Conservation (phyloP, 2,888 invertebrate genomes). For the Netelia melanura region DNA sequence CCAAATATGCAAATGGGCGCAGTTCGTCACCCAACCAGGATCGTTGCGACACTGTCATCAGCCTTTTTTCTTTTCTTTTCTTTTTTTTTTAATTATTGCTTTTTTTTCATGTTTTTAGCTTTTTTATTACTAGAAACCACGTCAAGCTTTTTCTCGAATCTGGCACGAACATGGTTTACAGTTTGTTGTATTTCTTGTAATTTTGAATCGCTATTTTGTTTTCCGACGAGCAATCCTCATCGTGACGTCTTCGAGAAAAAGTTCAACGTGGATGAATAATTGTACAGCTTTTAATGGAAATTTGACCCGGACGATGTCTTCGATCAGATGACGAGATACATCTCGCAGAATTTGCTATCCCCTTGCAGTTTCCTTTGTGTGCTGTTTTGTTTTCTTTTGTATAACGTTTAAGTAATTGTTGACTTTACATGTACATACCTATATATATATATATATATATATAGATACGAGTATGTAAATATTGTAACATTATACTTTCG, state of each 20-base stretch:
- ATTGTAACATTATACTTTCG: conserved; percentile 67
- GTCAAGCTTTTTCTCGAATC: conserved; percentile 48
- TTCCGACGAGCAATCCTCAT: not conserved
- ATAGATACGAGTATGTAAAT: conserved; percentile 63
- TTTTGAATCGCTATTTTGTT: not conserved
- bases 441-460: conserved; percentile 18
- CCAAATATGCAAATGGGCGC: conserved; percentile 81
- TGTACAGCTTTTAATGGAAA: conserved; percentile 51
- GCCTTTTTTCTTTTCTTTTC: conserved; percentile 74
- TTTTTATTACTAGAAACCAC: conserved; percentile 43
- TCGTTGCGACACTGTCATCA: conserved; percentile 68
- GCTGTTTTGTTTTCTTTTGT: conserved; percentile 20
- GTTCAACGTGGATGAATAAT: conserved; percentile 30
- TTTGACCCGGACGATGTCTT: conserved; percentile 39
- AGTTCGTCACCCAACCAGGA: conserved; percentile 73
- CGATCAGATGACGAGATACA: conserved; percentile 37
- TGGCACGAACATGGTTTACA: not conserved
- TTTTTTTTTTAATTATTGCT: conserved; percentile 50
- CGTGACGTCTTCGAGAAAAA: conserved; percentile 28
- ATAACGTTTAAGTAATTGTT: conserved; percentile 15
- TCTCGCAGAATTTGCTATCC: conserved; percentile 29
- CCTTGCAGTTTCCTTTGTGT: conserved; percentile 32
- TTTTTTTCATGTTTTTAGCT: conserved; percentile 59
- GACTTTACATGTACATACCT: conserved; percentile 10
- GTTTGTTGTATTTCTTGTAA: not conserved